A percentile compares a stretch with the other conserved stretches of the same genome.
Evolutionary conservation across 2,888 invertebrate species (phyloP).

Genomic region (Drosophila histrio): DNA sequence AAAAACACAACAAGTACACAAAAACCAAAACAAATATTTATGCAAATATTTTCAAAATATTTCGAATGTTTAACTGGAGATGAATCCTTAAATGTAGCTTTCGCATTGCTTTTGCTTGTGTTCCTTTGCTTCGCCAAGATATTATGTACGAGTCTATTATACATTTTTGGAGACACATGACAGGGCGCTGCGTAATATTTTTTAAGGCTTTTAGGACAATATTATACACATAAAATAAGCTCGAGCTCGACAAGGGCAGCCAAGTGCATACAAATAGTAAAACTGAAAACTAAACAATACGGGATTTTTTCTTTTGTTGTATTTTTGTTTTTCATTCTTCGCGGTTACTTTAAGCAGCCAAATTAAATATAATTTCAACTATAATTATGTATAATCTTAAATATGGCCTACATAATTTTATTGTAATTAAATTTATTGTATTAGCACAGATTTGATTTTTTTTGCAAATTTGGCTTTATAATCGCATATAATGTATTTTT

Average conservation of each 20-base stretch:
- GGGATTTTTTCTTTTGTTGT: constrained; percentile 15
- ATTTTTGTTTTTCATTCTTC: constrained; percentile 30
- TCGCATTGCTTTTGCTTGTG: constrained; percentile 73
- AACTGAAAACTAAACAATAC: constrained; percentile 26
- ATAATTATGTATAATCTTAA: constrained; percentile 34
- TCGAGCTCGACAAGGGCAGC: constrained; percentile 29
- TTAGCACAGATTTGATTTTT: constrained; percentile 72
- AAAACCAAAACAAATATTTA: constrained; percentile 31
- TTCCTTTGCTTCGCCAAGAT: constrained; percentile 66
- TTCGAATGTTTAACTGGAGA: constrained; percentile 45
- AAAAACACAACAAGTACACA: constrained; percentile 14
- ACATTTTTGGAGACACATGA: constrained; percentile 29
- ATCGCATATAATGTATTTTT: constrained; percentile 35
- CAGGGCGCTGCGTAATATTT: constrained; percentile 52
- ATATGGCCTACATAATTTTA: constrained; percentile 51
- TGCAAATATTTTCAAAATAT: constrained; percentile 50
- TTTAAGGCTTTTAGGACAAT: constrained; percentile 76
- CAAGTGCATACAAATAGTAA: constrained; percentile 33
- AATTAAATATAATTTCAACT: constrained; percentile 37
- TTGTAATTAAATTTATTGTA: constrained; percentile 55
- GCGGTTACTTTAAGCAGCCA: constrained; percentile 40
- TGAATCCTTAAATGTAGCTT: constrained; percentile 51
- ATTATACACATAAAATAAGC: constrained; percentile 55
- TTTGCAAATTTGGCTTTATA: constrained; percentile 66
- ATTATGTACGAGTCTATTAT: constrained; percentile 50